These are phyloP conservation scores for Haliclona indistincta DNA, from an alignment of 37 sponge, comb jelly and placozoan species.

Conservation along the genomic window DNA sequence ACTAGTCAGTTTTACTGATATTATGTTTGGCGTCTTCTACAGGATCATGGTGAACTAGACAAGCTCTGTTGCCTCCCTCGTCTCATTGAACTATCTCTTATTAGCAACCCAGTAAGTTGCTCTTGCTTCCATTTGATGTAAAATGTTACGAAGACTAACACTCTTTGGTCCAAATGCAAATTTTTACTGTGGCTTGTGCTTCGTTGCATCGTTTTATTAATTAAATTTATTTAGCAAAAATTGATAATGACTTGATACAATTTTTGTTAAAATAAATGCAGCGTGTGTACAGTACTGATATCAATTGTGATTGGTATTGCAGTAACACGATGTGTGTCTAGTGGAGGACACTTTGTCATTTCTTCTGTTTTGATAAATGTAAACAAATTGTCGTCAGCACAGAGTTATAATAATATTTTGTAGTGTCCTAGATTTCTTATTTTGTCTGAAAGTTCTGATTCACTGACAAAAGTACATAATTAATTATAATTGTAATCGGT, in stretches of 20 bases:
- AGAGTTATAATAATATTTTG: no score
- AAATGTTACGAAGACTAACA: no score
- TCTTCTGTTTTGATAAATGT: not conserved
- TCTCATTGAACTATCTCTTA: constrained; percentile 83
- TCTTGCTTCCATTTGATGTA: no score
- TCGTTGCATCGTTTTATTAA: not conserved
- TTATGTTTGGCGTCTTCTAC: not conserved
- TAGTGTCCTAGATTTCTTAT: no score
- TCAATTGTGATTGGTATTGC: not conserved
- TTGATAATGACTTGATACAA: not conserved
- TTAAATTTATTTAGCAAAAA: not conserved
- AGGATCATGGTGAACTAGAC: constrained; percentile 89
- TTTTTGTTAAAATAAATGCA: not conserved
- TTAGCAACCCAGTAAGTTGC: constrained; percentile 83
- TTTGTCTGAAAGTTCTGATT: no score
- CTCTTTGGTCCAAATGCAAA: no score
- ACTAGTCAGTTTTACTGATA: not conserved
- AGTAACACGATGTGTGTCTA: not conserved
- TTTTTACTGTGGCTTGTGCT: not conserved
- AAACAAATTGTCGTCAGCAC: not conserved
- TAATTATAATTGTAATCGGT: no score
- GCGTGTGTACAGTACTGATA: not conserved
- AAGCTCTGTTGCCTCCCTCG: constrained; percentile 60
- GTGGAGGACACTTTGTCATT: no score
- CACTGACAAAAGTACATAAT: no score